Conservation (phyloP, 1,140 invertebrate species). For the Hydropsyche tenuis region DNA sequence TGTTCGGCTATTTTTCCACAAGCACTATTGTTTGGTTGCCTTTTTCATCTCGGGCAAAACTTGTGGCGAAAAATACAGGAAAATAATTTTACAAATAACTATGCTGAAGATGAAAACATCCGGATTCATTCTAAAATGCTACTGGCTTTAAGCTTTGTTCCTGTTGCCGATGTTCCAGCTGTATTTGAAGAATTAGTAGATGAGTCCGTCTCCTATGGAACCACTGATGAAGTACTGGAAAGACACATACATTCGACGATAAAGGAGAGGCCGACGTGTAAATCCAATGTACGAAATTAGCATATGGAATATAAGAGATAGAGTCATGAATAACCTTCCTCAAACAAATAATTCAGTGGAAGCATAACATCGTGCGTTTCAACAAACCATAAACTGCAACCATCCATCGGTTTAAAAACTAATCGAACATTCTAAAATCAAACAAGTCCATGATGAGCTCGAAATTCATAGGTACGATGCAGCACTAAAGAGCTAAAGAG, state of each 20-base stretch:
- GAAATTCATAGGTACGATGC: too few relatives aligned
- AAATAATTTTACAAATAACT: neutral
- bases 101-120: conserved; percentile 31
- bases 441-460: too few relatives aligned
- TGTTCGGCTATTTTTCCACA: neutral
- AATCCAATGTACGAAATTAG: conserved; percentile 13
- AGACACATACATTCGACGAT: conserved; percentile 1
- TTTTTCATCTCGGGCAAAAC: conserved; percentile 28
- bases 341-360: too few relatives aligned
- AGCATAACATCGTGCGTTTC: too few relatives aligned
- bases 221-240: conserved; percentile 7
- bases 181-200: conserved; percentile 25
- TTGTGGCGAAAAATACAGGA: conserved; percentile 27
- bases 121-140: conserved; percentile 22
- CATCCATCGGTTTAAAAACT: too few relatives aligned
- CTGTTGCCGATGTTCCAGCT: conserved; percentile 20
- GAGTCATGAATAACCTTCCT: too few relatives aligned
- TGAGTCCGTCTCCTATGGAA: neutral
- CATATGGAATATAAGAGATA: conserved; percentile 26
- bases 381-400: too few relatives aligned
- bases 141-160: conserved; percentile 20
- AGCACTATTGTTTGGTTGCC: conserved; percentile 16
- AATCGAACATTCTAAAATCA: too few relatives aligned
- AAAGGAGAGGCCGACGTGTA: conserved; percentile 4
- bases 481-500: too few relatives aligned